A percentile compares a stretch with the other conserved stretches of the same genome.
Evolutionary conservation across 2,113 vertebrate species (phyloP).

Genomic region (Aphyosemion australe): DNA sequence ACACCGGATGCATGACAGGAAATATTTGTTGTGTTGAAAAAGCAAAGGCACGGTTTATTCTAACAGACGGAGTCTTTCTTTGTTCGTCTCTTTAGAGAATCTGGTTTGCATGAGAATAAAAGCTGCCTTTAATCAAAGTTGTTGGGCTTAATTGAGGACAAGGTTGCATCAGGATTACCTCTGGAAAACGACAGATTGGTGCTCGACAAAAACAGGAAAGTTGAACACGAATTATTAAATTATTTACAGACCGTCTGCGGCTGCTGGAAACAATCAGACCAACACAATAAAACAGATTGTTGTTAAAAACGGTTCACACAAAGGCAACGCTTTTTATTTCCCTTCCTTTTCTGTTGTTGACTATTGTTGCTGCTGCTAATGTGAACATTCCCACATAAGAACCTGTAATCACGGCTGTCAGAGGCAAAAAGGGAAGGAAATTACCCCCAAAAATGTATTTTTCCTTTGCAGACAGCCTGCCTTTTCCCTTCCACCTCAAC

Average conservation of each 20-base stretch:
- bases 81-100: neutral
- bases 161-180: constrained; percentile 44
- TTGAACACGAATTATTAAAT: constrained; percentile 28
- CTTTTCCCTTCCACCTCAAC: too few relatives aligned
- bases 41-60: constrained; percentile 6
- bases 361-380: constrained; percentile 3
- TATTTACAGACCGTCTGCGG: constrained; percentile 8
- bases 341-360: neutral
- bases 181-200: constrained; percentile 53
- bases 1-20: neutral
- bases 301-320: constrained; percentile 13
- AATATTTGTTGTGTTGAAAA: too few relatives aligned
- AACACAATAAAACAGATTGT: constrained; percentile 10
- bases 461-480: neutral
- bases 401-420: constrained; percentile 26
- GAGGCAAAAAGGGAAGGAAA: neutral
- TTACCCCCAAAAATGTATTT: neutral
- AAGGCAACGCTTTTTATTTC: constrained; percentile 2
- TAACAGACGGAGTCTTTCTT: neutral
- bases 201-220: too few relatives aligned
- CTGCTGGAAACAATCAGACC: constrained; percentile 27
- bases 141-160: constrained; percentile 6
- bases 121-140: constrained; percentile 8
- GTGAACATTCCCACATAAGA: constrained; percentile 12
- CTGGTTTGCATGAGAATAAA: constrained; percentile 38